Evolutionary conservation across 2,888 invertebrate species (phyloP), one percentile per base, ranked within the genome.

Genomic region (Catocala nupta): DNA sequence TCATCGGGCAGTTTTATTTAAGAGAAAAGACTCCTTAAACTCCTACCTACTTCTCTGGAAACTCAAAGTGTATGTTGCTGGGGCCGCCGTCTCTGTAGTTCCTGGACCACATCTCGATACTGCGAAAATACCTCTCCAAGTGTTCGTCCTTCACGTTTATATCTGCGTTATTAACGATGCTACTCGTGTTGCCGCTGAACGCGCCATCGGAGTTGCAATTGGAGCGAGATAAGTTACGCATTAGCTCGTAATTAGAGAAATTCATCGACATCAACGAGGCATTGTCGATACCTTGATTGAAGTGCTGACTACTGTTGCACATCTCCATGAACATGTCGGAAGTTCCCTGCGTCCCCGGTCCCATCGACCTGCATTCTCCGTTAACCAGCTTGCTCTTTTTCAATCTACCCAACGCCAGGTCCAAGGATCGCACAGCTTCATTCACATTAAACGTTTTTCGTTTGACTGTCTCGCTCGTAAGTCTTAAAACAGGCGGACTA

Each of bases 201-300:
- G 86, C 87, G n/a, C 84, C 89, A 25, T 91, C 92, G 0, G 91
- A 92, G 72, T 87, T 86, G 55, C 90, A 92, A 62, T 89, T 90
- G 1, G 88, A 84, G 25, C 80, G 83, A 5, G 93, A 93, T 52
- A 93, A 72, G 63, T 93, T 93, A 5, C 93, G 84, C 75, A 89
- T 83, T 43, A 93, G 73, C 73, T 93, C 93, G 63, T 93, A 93
- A 67, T 92, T 89, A 1, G 93, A 93, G 70, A 93, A 92, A 65
- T 93, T 90, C 86, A 91, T 88, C 1, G 93, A 92, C 83, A 91
- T 86, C 36, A 89, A 65, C 0, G 93, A 93, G 11, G 83, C 75
- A 66, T 87, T 90, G 43, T 89, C 87, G 5, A 79, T 64, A 10
- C 77, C 78, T 8, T 77, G 75, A 34, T 70, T 78, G 39, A 79